Conservation (phyloP, 2,113 vertebrate species). For the Gobio gobio region DNA sequence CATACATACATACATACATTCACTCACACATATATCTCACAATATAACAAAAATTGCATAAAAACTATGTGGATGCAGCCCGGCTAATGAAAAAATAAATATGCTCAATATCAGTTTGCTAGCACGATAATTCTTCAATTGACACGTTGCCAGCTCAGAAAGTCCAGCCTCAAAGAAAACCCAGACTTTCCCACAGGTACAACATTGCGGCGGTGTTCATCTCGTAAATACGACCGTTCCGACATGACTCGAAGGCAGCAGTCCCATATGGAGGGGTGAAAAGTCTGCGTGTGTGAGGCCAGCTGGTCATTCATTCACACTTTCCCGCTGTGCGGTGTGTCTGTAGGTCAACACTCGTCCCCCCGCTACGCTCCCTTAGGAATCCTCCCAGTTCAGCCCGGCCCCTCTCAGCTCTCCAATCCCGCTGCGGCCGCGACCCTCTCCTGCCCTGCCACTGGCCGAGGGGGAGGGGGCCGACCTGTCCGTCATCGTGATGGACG, state of each 20-base stretch:
- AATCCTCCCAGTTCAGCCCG: constrained; percentile 36
- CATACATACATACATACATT: too few species aligned
- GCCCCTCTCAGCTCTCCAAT: constrained; percentile 46
- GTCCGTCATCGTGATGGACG: constrained; percentile 73
- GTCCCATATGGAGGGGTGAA: constrained; percentile 39
- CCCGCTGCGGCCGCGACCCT: constrained; percentile 45
- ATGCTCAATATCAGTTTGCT: neutral
- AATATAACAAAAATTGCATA: too few species aligned
- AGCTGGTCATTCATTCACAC: constrained; percentile 51
- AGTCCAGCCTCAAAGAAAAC: neutral
- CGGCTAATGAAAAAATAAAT: neutral
- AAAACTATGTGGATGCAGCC: too few species aligned
- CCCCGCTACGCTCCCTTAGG: constrained; percentile 23
- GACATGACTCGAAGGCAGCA: neutral
- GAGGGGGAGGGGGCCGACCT: constrained; percentile 49
- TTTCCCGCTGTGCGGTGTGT: constrained; percentile 45
- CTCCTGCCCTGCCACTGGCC: constrained; percentile 48
- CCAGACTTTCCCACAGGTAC: constrained; percentile 1
- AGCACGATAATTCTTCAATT: neutral
- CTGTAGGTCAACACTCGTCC: constrained; percentile 22
- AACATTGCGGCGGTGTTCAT: neutral
- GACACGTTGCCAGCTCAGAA: neutral
- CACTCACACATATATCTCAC: too few species aligned
- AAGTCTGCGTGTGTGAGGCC: constrained; percentile 34
- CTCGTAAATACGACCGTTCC: neutral